These are phyloP conservation scores for Edolisoma coerulescens DNA, from an alignment of 2,113 vertebrate species.

Conservation along the genomic window DNA sequence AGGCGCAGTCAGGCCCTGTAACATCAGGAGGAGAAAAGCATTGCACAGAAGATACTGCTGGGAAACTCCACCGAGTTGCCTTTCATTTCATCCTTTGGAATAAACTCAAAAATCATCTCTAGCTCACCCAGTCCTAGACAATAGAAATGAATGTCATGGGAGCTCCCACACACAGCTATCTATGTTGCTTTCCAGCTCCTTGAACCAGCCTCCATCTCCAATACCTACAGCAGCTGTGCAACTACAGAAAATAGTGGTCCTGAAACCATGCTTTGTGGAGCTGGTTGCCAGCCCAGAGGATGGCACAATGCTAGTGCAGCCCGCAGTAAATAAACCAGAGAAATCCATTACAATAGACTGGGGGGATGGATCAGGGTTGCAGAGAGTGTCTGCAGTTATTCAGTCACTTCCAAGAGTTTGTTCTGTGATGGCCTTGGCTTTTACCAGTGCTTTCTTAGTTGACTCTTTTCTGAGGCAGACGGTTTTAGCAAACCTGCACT, in stretches of 20 bases:
- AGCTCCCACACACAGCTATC: neutral
- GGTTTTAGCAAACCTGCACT: neutral
- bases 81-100: neutral
- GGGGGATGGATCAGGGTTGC: neutral
- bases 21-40: neutral
- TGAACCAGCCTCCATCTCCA: neutral
- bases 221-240: neutral
- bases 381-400: neutral
- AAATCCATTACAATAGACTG: neutral
- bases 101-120: neutral
- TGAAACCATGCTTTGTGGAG: neutral
- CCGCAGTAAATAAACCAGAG: neutral
- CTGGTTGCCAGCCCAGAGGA: neutral
- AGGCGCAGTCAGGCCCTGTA: neutral
- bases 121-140: neutral
- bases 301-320: neutral
- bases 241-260: neutral
- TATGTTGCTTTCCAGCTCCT: neutral
- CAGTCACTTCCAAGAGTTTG: neutral
- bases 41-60: neutral
- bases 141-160: neutral
- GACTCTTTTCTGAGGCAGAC: neutral
- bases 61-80: neutral
- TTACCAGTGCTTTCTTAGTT: neutral
- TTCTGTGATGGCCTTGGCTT: neutral